phyloP scores from a whole-genome alignment of 2,113 vertebrate species.

The Larimichthys polyactis region DNA sequence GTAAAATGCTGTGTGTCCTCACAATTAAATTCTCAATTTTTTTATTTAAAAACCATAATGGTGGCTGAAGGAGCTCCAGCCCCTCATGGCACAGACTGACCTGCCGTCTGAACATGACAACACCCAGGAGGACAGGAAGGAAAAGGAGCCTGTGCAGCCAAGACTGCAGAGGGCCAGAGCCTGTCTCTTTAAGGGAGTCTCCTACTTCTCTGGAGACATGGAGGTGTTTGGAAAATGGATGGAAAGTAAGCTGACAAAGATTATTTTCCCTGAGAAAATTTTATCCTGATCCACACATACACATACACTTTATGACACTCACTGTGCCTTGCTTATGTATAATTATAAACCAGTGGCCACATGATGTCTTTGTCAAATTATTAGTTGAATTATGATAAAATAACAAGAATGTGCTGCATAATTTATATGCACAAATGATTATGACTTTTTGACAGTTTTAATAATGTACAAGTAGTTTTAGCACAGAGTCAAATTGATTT shows the following conservation, averaged over 20 bases:
- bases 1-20: neutral
- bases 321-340: neutral
- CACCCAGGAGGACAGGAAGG: conserved; percentile 6
- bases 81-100: conserved; percentile 75
- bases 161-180: conserved; percentile 36
- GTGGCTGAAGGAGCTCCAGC: conserved; percentile 74
- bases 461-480: neutral
- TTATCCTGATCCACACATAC: neutral
- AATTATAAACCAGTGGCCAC: too few species aligned
- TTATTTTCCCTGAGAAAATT: neutral
- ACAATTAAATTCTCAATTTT: neutral
- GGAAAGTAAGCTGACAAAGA: conserved; percentile 74
- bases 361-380: neutral
- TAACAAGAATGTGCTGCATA: neutral
- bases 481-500: too few species aligned
- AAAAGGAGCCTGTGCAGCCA: conserved; percentile 14
- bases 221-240: conserved; percentile 82
- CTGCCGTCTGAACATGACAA: neutral
- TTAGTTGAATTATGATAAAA: neutral
- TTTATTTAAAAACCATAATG: neutral
- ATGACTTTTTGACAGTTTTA: neutral
- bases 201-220: conserved; percentile 85
- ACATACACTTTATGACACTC: neutral
- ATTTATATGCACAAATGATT: too few species aligned
- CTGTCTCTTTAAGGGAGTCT: conserved; percentile 67